Evolutionary conservation across 1,140 invertebrate genomes (phyloP).

Genomic region (Diabrotica virgifera): DNA sequence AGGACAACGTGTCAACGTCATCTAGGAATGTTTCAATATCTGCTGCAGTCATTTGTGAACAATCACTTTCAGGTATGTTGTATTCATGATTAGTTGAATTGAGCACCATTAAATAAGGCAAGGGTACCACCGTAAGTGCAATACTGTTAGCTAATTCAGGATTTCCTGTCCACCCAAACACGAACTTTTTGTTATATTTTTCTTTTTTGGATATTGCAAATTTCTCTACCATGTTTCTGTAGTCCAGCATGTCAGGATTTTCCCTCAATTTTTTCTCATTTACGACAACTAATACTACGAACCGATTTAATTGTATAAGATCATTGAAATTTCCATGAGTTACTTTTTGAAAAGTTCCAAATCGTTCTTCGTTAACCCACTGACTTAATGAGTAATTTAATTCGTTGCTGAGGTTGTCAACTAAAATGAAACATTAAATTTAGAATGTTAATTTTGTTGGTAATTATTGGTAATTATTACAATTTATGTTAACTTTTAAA

Average conservation of each 20-base stretch:
- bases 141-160: constrained; percentile 87
- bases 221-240: constrained; percentile 80
- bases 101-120: constrained; percentile 85
- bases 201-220: constrained; percentile 73
- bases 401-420: constrained; percentile 36
- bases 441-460: too few relatives aligned
- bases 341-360: constrained; percentile 85
- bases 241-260: constrained; percentile 79
- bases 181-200: constrained; percentile 79
- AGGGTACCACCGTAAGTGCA: constrained; percentile 76
- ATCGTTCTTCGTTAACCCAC: constrained; percentile 90
- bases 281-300: constrained; percentile 80
- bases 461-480: too few relatives aligned
- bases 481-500: too few relatives aligned
- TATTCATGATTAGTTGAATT: constrained; percentile 89
- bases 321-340: constrained; percentile 80
- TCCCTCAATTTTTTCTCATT: constrained; percentile 85
- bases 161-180: constrained; percentile 89
- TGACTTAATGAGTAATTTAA: constrained; percentile 69
- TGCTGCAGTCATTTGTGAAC: constrained; percentile 72
- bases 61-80: constrained; percentile 83
- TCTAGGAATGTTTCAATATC: constrained; percentile 77
- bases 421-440: too few relatives aligned
- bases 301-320: constrained; percentile 79
- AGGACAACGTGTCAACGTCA: constrained; percentile 68